Conservation (phyloP, 2,888 invertebrate genomes). For the Drosophila falleni region DNA sequence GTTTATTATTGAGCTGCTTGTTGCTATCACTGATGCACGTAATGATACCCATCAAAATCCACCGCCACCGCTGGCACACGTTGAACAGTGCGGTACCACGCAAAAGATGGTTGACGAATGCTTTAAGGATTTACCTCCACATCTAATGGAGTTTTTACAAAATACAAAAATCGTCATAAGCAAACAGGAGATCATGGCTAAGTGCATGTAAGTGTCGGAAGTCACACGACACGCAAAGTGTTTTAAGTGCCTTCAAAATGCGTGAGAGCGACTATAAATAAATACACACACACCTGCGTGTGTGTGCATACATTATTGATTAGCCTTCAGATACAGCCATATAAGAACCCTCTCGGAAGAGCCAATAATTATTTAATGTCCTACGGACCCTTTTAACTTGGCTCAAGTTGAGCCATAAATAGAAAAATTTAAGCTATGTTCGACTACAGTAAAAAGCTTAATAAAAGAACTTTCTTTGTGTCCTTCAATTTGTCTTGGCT, state of each 20-base stretch:
- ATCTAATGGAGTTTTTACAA: slow-evolving; percentile 83
- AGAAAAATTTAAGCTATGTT: background rate
- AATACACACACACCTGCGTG: slow-evolving; percentile 11
- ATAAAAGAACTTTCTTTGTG: slow-evolving; percentile 5
- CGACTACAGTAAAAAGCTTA: background rate
- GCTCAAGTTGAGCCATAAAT: background rate
- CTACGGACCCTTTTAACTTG: slow-evolving; percentile 1
- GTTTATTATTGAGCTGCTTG: slow-evolving; percentile 16
- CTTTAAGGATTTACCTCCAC: slow-evolving; percentile 83
- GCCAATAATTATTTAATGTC: slow-evolving; percentile 37
- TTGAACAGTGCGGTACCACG: slow-evolving; percentile 80
- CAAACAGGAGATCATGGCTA: slow-evolving; percentile 81
- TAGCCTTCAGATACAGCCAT: slow-evolving; percentile 2
- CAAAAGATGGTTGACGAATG: slow-evolving; percentile 83
- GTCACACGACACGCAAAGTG: background rate
- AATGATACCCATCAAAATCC: slow-evolving; percentile 33
- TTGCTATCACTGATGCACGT: slow-evolving; percentile 27
- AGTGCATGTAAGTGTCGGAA: slow-evolving; percentile 83
- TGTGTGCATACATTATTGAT: slow-evolving; percentile 43
- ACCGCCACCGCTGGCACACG: slow-evolving; percentile 23
- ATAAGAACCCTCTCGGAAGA: background rate
- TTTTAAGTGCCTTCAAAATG: slow-evolving; percentile 5
- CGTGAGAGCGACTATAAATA: slow-evolving; percentile 21
- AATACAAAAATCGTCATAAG: slow-evolving; percentile 83
- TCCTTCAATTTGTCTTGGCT: background rate